A percentile compares a stretch with the other conserved stretches of the same genome.
phyloP scores from a whole-genome alignment of 1,140 invertebrate species.

The Steinernema feltiae region DNA sequence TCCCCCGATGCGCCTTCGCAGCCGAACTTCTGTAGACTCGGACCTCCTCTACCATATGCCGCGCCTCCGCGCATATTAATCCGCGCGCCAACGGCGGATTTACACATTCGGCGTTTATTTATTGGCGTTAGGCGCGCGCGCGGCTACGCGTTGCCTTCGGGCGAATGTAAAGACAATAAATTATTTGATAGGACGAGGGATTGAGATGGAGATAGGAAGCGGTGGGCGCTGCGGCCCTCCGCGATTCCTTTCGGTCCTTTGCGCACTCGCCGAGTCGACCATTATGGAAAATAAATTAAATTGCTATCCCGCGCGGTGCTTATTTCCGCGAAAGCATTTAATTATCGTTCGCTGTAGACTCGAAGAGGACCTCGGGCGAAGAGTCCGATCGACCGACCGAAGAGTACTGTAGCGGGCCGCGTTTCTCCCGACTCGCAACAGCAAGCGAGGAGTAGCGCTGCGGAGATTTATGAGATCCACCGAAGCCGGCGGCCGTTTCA shows the following conservation, averaged over 20 bases:
- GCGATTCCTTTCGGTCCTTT: background rate
- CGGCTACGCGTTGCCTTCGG: background rate
- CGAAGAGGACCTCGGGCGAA: background rate
- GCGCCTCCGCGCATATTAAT: background rate
- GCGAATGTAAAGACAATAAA: conserved; percentile 10
- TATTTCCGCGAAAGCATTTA: conserved; percentile 15
- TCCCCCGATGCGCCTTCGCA: background rate
- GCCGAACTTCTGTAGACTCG: too few species aligned
- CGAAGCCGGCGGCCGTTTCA: background rate
- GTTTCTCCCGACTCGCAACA: background rate
- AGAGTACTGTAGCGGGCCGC: background rate
- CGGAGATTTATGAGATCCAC: background rate
- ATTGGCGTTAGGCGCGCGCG: background rate
- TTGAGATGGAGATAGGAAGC: background rate
- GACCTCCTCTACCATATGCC: background rate
- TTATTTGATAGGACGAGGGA: conserved; percentile 1
- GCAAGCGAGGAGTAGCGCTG: background rate
- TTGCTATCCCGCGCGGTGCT: conserved; percentile 9
- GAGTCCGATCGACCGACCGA: background rate
- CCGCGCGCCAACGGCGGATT: background rate
- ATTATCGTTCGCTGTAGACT: conserved; percentile 2
- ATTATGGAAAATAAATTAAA: conserved; percentile 16
- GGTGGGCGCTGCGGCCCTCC: background rate
- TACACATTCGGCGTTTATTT: conserved; percentile 11
- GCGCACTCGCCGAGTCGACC: background rate